Evolutionary conservation across 2,113 vertebrate genomes (phyloP), one percentile per base, ranked within the genome.

Genomic region (Nymphicus hollandicus): DNA sequence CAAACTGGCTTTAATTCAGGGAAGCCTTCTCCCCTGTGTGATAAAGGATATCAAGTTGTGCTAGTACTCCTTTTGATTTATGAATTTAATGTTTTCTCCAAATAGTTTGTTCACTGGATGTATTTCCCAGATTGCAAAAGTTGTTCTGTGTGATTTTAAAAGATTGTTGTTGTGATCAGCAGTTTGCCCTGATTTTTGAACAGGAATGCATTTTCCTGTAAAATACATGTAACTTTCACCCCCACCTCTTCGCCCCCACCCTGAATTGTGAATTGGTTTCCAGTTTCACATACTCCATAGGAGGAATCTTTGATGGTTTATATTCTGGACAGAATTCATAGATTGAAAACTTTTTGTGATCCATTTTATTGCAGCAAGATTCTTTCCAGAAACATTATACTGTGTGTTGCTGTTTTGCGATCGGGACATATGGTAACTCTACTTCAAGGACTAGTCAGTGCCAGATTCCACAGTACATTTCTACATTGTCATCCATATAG

Each of bases 391-490:
- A 95, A 97, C 4, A 2, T 92, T 93, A 77, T 71, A 81, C 66
- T 90, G 52, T 72, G 65, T 94, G 92, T 94, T 93, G 89, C 88
- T 95, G 81, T 90, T 97, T 69, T 47, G 81, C 58, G 74, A 61
- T 17, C 85, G 73, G 71, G 88, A 96, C 91, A 92, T 74, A 77
- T 96, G 93, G 77, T 93, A 95, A 83, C 91, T 76, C 64, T 52
- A 10, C 89, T 92, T 74, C 61, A 81, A 91, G 89, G 95, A 87
- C 3, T 24, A 96, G 63, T 78, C 89, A 72, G 16, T 73, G 96
- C 91, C 91, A 97, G 80, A 84, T 96, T 96, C 93, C 80, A 95
- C 74, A 93, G 89, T 86, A 77, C 77, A 78, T 92, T 94, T 96
- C 82, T 89, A 33, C 6, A 2, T 90, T 93, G 96, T 97, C 69